Conservation (phyloP, 2,888 invertebrate genomes). For the Torymus tubicola region DNA sequence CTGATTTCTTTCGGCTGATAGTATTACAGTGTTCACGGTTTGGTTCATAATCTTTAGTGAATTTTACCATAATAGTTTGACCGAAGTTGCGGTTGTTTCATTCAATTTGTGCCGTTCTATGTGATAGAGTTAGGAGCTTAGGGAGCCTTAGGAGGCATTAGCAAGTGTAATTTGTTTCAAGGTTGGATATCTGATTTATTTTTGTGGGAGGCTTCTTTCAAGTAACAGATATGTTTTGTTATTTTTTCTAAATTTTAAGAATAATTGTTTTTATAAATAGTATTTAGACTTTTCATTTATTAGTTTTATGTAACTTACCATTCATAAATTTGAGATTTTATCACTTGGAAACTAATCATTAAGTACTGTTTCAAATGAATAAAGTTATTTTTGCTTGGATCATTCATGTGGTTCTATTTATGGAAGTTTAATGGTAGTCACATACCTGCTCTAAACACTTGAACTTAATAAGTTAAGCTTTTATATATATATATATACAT, state of each 20-base stretch:
- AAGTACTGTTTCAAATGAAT: too few species aligned
- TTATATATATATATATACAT: too few species aligned
- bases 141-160: neutral
- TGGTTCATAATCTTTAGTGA: neutral
- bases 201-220: conserved; percentile 5
- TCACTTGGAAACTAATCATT: too few species aligned
- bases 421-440: too few species aligned
- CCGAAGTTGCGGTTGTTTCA: neutral
- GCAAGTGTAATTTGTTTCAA: conserved; percentile 25
- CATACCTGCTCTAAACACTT: too few species aligned
- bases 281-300: too few species aligned
- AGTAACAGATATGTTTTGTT: neutral
- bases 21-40: neutral
- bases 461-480: too few species aligned
- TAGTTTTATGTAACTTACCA: neutral
- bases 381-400: too few species aligned
- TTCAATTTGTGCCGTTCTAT: conserved; percentile 23
- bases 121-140: conserved; percentile 14
- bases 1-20: neutral
- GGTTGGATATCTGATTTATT: conserved; percentile 10
- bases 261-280: neutral
- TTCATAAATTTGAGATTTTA: too few species aligned
- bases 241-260: neutral
- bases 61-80: neutral
- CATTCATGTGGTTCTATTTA: too few species aligned